Evolutionary conservation across 2,888 invertebrate genomes (phyloP).

Genomic region (Eilema depressum): DNA sequence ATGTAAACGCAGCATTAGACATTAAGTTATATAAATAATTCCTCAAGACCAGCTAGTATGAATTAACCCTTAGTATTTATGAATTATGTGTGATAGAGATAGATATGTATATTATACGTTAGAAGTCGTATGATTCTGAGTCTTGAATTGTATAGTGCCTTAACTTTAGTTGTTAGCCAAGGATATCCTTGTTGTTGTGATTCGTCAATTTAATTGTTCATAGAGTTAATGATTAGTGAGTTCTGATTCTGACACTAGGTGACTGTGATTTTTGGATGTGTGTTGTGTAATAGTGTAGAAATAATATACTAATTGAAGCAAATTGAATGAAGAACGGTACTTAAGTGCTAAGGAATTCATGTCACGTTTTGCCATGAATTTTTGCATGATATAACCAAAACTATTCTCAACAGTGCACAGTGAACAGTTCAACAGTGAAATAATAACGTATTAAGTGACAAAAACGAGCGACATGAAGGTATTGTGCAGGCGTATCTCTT

Average conservation of each 20-base stretch:
- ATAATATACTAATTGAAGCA: background rate
- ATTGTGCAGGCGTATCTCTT: too few species aligned
- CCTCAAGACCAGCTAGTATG: too few species aligned
- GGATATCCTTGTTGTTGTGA: background rate
- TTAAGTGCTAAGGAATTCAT: background rate
- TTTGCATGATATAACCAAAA: too few species aligned
- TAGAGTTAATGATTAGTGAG: too few species aligned
- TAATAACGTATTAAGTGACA: too few species aligned
- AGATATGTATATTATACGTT: background rate
- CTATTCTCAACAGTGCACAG: too few species aligned
- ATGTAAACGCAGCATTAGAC: too few species aligned
- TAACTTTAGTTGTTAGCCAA: background rate
- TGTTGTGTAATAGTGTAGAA: background rate
- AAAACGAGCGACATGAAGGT: too few species aligned
- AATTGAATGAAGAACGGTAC: background rate
- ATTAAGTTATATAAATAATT: too few species aligned
- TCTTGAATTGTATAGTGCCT: conserved; percentile 2
- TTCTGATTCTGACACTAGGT: background rate
- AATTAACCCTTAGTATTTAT: background rate
- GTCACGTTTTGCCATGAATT: background rate
- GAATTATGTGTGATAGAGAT: conserved; percentile 7
- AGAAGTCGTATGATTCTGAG: background rate
- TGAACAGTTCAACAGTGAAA: too few species aligned
- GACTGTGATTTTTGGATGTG: background rate
- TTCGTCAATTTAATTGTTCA: background rate